Evolutionary conservation across 2,113 vertebrate species (phyloP).

Genomic region (Solea senegalensis): DNA sequence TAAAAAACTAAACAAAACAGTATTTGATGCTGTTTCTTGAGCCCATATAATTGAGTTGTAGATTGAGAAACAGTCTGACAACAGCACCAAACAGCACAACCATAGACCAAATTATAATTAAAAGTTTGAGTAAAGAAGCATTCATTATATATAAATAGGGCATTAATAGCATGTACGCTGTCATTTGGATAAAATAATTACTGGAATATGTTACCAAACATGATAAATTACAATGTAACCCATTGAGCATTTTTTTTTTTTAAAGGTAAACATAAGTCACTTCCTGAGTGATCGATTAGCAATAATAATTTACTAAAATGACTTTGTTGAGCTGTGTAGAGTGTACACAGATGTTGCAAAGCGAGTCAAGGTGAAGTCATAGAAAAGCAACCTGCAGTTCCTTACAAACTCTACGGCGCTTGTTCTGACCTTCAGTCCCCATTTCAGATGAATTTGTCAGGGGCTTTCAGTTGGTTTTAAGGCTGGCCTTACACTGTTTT

Average conservation of each 20-base stretch:
- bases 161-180: too few relatives aligned
- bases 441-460: constrained; percentile 70
- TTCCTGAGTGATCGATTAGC: background rate
- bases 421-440: constrained; percentile 50
- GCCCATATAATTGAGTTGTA: background rate
- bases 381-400: background rate
- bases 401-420: constrained; percentile 21
- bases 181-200: background rate
- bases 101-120: too few relatives aligned
- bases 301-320: background rate
- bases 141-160: too few relatives aligned
- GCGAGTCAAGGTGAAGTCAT: constrained; percentile 7
- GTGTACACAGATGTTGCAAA: background rate
- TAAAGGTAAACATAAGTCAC: background rate
- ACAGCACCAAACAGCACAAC: background rate
- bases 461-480: constrained; percentile 55
- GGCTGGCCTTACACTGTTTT: constrained; percentile 48
- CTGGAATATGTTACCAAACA: background rate
- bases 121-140: too few relatives aligned
- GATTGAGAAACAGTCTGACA: constrained; percentile 13
- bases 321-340: constrained; percentile 11
- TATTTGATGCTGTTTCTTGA: too few relatives aligned
- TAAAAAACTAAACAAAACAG: too few relatives aligned
- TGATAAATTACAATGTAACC: background rate
- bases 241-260: background rate